Percentiles rank a stretch among this genome's conserved stretches.
Evolutionary conservation across 2,797 vertebrate species (phyloP).

Genomic region (Argyrosomus regius): DNA sequence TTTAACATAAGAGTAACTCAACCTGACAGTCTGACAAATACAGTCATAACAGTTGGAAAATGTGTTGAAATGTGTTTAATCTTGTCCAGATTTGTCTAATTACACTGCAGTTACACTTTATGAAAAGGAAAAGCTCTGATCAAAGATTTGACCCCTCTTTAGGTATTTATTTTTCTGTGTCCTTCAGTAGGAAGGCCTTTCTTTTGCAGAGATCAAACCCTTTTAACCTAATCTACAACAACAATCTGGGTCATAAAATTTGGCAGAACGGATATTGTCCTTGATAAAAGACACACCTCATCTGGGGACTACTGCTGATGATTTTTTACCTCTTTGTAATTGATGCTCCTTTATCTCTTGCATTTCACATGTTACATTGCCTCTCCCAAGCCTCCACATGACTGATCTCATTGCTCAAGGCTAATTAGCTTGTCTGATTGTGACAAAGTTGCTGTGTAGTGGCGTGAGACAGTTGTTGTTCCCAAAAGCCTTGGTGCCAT

Average conservation of each 20-base stretch:
- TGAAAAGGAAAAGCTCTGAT: background rate
- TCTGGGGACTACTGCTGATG: background rate
- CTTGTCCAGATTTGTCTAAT: background rate
- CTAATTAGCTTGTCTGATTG: conserved; percentile 84
- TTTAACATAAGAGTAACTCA: conserved; percentile 1
- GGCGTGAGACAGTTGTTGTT: conserved; percentile 60
- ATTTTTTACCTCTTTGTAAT: background rate
- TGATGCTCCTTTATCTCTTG: conserved; percentile 45
- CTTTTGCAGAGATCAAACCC: too few relatives aligned
- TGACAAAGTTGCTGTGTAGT: conserved; percentile 76
- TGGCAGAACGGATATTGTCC: background rate
- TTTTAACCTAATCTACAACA: too few relatives aligned
- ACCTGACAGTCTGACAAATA: background rate
- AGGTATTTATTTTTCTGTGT: background rate
- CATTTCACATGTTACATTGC: conserved; percentile 14
- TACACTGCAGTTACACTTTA: background rate
- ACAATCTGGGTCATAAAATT: background rate
- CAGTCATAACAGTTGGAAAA: background rate
- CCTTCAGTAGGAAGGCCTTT: too few relatives aligned
- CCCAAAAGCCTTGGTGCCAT: conserved; percentile 66
- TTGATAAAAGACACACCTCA: background rate
- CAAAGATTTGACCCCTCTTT: background rate
- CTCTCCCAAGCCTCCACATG: conserved; percentile 50
- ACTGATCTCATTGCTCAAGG: conserved; percentile 71
- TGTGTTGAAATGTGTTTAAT: background rate